Percentiles rank a stretch among this genome's conserved stretches.
phyloP scores from a whole-genome alignment of 2,797 vertebrate species.

The Lepilemur ruficaudatus region DNA sequence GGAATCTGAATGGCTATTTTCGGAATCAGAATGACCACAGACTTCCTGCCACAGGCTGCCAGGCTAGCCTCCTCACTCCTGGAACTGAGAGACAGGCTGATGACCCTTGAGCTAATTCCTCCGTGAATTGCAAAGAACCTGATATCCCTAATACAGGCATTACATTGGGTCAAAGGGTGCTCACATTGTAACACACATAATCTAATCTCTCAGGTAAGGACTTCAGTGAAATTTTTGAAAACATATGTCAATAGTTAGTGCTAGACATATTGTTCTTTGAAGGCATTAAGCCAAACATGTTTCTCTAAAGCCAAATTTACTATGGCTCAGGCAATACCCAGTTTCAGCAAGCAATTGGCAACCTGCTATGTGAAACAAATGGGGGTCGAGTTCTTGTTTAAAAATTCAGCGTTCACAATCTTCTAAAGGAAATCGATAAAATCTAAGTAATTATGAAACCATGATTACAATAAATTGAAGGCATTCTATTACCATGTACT shows the following conservation, averaged over 20 bases:
- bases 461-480: neutral
- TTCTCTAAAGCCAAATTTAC: neutral
- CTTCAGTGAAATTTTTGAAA: neutral
- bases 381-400: neutral
- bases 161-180: neutral
- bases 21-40: neutral
- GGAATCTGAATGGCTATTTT: neutral
- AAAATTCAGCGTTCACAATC: neutral
- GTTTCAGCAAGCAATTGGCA: neutral
- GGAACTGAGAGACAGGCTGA: neutral
- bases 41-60: neutral
- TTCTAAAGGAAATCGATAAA: neutral
- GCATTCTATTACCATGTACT: neutral
- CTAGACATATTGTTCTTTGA: neutral
- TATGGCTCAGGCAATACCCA: neutral
- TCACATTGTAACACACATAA: neutral
- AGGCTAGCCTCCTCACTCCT: neutral
- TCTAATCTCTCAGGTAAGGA: neutral
- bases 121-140: neutral
- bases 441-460: neutral
- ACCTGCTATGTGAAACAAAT: neutral
- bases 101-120: neutral
- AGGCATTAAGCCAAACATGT: neutral
- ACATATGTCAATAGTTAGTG: neutral
- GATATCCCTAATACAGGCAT: neutral